Evolutionary conservation across 2,888 invertebrate species (phyloP).

Genomic region (Drosophila maculinotata): DNA sequence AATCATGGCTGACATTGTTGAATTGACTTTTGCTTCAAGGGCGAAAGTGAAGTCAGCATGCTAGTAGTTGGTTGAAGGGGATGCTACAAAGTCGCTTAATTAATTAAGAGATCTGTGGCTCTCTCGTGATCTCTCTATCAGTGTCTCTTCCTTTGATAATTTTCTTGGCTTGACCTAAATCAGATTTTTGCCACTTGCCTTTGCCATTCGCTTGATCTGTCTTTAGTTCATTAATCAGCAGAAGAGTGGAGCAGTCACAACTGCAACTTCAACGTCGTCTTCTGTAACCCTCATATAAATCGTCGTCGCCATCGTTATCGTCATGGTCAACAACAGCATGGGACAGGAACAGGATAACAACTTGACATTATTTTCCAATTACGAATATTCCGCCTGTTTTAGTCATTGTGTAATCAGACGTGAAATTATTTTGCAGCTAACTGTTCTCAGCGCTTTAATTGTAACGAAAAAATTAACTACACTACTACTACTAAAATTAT

Average conservation of each 20-base stretch:
- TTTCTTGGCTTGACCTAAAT: slow-evolving; percentile 60
- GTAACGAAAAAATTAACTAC: slow-evolving; percentile 61
- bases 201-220: slow-evolving; percentile 63
- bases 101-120: slow-evolving; percentile 58
- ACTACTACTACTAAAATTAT: slow-evolving; percentile 52
- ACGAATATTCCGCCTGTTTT: slow-evolving; percentile 35
- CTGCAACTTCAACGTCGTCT: no score
- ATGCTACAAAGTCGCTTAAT: slow-evolving; percentile 47
- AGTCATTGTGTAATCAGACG: slow-evolving; percentile 63
- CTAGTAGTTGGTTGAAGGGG: not conserved
- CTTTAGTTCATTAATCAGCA: slow-evolving; percentile 76
- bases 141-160: not conserved
- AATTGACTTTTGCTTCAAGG: slow-evolving; percentile 44
- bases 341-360: slow-evolving; percentile 5
- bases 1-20: no score
- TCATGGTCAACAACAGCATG: slow-evolving; percentile 13
- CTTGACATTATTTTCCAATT: slow-evolving; percentile 75
- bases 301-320: slow-evolving; percentile 5
- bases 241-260: slow-evolving; percentile 55
- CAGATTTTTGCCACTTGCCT: slow-evolving; percentile 29
- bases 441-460: slow-evolving; percentile 34
- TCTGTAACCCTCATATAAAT: not conserved
- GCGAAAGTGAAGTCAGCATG: slow-evolving; percentile 15
- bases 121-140: not conserved
- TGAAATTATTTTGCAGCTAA: slow-evolving; percentile 60